Conservation (phyloP, 2,113 vertebrate genomes). For the Pogonocichla stellata region DNA sequence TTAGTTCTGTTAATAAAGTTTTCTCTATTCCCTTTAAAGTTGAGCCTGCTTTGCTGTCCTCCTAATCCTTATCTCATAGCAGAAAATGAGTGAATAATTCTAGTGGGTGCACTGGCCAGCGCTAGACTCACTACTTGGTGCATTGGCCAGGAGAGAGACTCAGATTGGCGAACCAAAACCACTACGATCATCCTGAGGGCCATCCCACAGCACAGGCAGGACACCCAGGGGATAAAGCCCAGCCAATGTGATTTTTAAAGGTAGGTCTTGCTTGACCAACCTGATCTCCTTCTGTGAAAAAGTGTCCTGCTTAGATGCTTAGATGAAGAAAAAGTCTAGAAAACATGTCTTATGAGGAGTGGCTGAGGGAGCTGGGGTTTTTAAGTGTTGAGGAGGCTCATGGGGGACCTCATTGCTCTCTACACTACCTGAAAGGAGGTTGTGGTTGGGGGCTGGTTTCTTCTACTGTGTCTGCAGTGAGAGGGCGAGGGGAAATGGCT, state of each 20-base stretch:
- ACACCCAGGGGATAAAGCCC: neutral
- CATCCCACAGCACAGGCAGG: neutral
- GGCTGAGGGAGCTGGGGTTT: neutral
- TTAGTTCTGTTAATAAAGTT: no score
- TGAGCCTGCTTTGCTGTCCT: no score
- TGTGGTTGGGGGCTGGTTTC: neutral
- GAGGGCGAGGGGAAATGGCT: accelerated
- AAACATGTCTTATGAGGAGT: neutral
- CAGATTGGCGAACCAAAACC: no score
- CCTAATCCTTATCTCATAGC: no score
- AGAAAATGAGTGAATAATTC: no score
- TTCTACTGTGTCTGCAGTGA: neutral
- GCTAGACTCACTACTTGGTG: no score
- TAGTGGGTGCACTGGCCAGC: no score
- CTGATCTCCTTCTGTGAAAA: neutral
- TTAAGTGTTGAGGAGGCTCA: neutral
- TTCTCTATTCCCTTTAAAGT: no score
- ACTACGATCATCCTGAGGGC: no score
- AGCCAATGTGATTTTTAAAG: neutral
- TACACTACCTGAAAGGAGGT: neutral
- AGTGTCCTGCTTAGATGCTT: neutral
- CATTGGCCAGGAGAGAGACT: no score
- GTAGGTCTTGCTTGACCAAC: neutral
- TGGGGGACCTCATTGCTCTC: neutral
- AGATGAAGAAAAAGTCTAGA: neutral